phyloP scores from a whole-genome alignment of 2,797 vertebrate species.

The Neostethus bicornis region DNA sequence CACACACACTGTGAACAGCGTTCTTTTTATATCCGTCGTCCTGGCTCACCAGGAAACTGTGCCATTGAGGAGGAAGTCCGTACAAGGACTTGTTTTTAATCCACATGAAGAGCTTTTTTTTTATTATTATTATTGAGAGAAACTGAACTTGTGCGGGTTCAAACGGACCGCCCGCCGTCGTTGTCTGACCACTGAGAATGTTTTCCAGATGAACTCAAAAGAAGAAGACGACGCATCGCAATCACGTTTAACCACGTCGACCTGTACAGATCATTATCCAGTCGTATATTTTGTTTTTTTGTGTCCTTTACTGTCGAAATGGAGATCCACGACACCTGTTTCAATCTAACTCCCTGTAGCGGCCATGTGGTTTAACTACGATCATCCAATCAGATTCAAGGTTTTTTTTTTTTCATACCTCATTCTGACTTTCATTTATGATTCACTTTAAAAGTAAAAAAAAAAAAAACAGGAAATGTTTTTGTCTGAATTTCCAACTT shows the following conservation, averaged over 20 bases:
- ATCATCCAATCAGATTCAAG: too few relatives aligned
- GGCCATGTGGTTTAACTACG: constrained; percentile 83
- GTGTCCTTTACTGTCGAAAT: constrained; percentile 45
- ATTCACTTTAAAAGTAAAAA: too few relatives aligned
- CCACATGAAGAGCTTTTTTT: constrained; percentile 83
- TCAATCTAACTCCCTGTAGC: too few relatives aligned
- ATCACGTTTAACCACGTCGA: constrained; percentile 68
- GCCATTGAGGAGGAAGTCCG: constrained; percentile 80
- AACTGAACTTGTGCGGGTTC: constrained; percentile 60
- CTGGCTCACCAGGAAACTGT: constrained; percentile 67
- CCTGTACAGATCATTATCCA: constrained; percentile 76
- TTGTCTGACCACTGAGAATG: constrained; percentile 92
- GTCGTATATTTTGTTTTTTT: constrained; percentile 59
- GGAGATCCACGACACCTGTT: too few relatives aligned
- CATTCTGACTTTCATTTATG: too few relatives aligned
- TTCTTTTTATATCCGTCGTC: constrained; percentile 25
- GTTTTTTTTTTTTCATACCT: too few relatives aligned
- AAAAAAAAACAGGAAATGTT: too few relatives aligned
- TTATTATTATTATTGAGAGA: constrained; percentile 36
- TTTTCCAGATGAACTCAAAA: constrained; percentile 71
- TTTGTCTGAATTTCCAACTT: too few relatives aligned
- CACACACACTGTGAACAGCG: constrained; percentile 71
- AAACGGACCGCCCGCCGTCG: constrained; percentile 49
- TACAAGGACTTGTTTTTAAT: constrained; percentile 53
- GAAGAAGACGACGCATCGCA: constrained; percentile 61